These are phyloP conservation scores for Hapalemur alaotrensis DNA, from an alignment of 2,797 vertebrate species.

Conservation along the genomic window DNA sequence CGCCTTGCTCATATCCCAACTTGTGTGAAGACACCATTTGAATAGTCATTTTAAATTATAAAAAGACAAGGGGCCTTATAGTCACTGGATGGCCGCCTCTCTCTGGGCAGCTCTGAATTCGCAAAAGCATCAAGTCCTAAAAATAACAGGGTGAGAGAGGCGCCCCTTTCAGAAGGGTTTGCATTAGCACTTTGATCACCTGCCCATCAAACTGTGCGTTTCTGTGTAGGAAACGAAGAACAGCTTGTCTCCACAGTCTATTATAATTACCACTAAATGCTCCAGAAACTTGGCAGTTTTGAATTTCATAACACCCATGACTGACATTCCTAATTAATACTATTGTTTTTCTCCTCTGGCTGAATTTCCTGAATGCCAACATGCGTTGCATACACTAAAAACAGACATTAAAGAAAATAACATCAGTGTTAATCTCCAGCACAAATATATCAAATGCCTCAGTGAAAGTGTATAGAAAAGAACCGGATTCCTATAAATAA, in stretches of 20 bases:
- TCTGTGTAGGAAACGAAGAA: slow-evolving; percentile 76
- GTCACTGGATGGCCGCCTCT: neutral
- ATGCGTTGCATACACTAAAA: slow-evolving; percentile 76
- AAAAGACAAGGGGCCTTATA: slow-evolving; percentile 58
- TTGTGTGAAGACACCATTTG: neutral
- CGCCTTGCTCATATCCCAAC: neutral
- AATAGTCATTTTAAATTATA: slow-evolving; percentile 52
- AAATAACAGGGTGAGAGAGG: slow-evolving; percentile 53
- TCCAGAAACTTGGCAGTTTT: slow-evolving; percentile 81
- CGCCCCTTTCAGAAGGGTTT: slow-evolving; percentile 60
- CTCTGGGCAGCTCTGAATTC: slow-evolving; percentile 55
- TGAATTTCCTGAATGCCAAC: slow-evolving; percentile 81
- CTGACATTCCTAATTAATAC: slow-evolving; percentile 85
- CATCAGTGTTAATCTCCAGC: slow-evolving; percentile 76
- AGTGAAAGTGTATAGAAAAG: slow-evolving; percentile 54
- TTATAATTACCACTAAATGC: slow-evolving; percentile 82
- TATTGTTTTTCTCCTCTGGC: slow-evolving; percentile 83
- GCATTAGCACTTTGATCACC: slow-evolving; percentile 70
- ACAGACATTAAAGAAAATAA: slow-evolving; percentile 81
- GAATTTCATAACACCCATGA: slow-evolving; percentile 84
- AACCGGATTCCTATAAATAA: slow-evolving; percentile 78
- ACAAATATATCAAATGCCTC: slow-evolving; percentile 79
- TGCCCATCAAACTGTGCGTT: slow-evolving; percentile 73
- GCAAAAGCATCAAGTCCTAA: slow-evolving; percentile 28
- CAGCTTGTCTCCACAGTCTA: slow-evolving; percentile 83